Evolutionary conservation across 35 echinoderm and acorn worm genomes (phyloP).

Genomic region (Heliocidaris erythrogramma): DNA sequence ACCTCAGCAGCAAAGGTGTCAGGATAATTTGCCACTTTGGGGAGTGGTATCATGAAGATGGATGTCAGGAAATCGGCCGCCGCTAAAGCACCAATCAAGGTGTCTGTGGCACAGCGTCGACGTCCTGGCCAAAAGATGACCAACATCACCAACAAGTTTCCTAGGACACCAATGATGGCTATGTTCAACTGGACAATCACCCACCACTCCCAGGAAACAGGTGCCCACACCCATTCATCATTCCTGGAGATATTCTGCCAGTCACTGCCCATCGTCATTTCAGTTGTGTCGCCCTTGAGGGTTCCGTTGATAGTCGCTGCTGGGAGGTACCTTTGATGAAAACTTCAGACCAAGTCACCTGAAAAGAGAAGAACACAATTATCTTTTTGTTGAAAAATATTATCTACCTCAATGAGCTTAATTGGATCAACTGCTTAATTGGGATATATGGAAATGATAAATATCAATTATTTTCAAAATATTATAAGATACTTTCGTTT

Average conservation of each 20-base stretch:
- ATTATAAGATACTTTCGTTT: too few relatives aligned
- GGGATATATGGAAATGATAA: too few relatives aligned
- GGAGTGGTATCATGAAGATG: conserved; percentile 58
- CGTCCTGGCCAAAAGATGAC: conserved; percentile 65
- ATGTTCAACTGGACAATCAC: conserved; percentile 53
- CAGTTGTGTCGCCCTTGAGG: background rate
- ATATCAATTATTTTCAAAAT: too few relatives aligned
- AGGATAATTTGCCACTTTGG: background rate
- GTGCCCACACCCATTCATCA: background rate
- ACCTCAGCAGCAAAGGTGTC: conserved; percentile 21
- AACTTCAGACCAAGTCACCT: background rate
- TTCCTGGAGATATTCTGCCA: background rate
- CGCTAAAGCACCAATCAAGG: conserved; percentile 63
- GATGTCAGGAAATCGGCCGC: conserved; percentile 75
- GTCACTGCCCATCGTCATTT: background rate
- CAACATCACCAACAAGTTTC: conserved; percentile 72
- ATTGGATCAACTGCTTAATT: too few relatives aligned
- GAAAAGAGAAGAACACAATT: background rate
- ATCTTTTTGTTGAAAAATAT: too few relatives aligned
- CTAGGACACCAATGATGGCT: conserved; percentile 73
- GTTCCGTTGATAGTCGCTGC: background rate
- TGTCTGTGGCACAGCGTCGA: conserved; percentile 49
- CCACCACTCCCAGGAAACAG: conserved; percentile 59
- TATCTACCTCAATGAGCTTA: too few relatives aligned
- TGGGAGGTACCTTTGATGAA: background rate